Evolutionary conservation across 2,113 vertebrate species (phyloP), one percentile per base, ranked within the genome.

Genomic region (Scolopax mira): DNA sequence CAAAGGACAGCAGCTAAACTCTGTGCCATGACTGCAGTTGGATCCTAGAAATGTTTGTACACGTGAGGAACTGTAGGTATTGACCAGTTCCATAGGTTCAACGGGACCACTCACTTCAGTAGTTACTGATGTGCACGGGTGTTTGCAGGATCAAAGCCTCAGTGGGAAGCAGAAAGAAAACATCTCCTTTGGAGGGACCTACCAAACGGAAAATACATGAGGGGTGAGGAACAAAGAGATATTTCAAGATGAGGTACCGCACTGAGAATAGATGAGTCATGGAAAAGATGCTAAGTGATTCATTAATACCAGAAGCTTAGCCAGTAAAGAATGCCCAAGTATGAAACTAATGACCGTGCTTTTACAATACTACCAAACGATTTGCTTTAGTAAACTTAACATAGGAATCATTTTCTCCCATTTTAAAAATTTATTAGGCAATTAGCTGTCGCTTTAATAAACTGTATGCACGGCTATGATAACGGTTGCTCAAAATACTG

Each of bases 341-440:
- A 96, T 91, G 94, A 96, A 96, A 94, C 91, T 89, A 79, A 86
- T 95, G 87, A 96, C 66, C 70, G 2, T 83, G 80, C 74, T 88
- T 97, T 95, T 94, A 85, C 91, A 96, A 74, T 92, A 75, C 87
- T 89, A 96, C 55, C 64, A 94, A 95, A 87, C 73, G 82, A 94
- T 93, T 96, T 95, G 91, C 79, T 93, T 96, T 96, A 92, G 90
- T 91, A 91, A 96, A 95, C 79, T 96, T 96, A 66, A 94, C 79
- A 87, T 70, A 94, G 66, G 82, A 97, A 97, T 93, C 69, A 91
- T 95, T 96, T 92, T 97, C 95, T 95, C 90, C 74, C 94, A 96
- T 97, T 96, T 94, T 97, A 79, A 97, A 97, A 95, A 97, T 97
- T 97, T 97, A 97, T 96, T 95, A 96, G 77, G 90, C 93, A 92